A percentile compares a stretch with the other conserved stretches of the same genome.
Evolutionary conservation across 1,140 invertebrate genomes (phyloP).

Genomic region (Chironomus striatipennis): DNA sequence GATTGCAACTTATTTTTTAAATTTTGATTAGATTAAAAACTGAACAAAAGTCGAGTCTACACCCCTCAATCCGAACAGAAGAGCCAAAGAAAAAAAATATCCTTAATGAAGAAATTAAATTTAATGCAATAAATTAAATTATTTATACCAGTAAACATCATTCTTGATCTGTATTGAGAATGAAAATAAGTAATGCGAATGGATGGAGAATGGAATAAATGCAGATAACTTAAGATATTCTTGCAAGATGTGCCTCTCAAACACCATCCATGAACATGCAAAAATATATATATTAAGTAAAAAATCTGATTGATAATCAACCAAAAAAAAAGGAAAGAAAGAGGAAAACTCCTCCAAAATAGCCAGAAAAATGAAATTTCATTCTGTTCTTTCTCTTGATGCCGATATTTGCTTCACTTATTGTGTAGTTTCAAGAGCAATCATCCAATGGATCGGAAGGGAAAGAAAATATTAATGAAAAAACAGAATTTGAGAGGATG

Average conservation of each 20-base stretch:
- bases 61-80: too few relatives aligned
- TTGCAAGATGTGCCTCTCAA: background rate
- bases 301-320: background rate
- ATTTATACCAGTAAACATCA: constrained; percentile 12
- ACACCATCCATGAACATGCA: background rate
- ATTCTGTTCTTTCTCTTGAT: background rate
- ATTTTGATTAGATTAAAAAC: too few relatives aligned
- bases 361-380: constrained; percentile 1
- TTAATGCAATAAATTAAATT: constrained; percentile 24
- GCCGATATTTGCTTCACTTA: background rate
- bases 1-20: too few relatives aligned
- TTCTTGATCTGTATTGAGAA: background rate
- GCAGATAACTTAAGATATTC: background rate
- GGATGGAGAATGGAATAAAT: background rate
- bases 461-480: constrained; percentile 20
- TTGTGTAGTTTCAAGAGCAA: background rate
- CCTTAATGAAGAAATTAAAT: constrained; percentile 23
- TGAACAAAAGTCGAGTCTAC: too few relatives aligned
- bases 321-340: background rate
- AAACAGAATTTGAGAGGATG: background rate
- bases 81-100: background rate
- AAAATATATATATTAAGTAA: background rate
- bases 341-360: background rate
- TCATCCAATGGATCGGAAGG: too few relatives aligned
- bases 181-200: background rate